Percentiles rank a stretch among this genome's conserved stretches.
Conservation (phyloP, 2,797 vertebrate genomes). For the Intellagama lesueurii region DNA sequence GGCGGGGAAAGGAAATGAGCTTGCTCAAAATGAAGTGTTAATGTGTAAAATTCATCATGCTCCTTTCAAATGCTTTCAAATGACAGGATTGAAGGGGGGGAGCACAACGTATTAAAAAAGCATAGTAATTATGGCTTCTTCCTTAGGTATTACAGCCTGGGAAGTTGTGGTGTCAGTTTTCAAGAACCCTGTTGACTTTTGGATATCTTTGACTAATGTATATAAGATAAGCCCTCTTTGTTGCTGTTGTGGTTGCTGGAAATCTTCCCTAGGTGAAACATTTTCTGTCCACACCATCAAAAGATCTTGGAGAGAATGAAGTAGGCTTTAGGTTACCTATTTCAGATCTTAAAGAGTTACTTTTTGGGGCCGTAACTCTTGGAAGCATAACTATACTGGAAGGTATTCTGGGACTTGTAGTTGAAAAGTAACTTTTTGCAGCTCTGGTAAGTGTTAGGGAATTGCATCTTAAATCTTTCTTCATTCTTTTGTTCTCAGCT, state of each 20-base stretch:
- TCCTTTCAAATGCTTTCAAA: background rate
- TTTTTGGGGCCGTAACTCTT: background rate
- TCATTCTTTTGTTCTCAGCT: conserved; percentile 46
- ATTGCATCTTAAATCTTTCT: conserved; percentile 68
- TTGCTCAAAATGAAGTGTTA: background rate
- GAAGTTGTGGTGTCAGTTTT: background rate
- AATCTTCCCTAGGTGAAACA: conserved; percentile 10
- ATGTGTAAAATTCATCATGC: background rate
- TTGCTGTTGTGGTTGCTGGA: background rate
- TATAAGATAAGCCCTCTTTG: background rate
- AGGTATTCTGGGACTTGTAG: background rate
- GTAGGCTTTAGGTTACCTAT: background rate
- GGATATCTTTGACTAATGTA: background rate
- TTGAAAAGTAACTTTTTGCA: too few species aligned
- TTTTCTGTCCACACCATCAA: background rate
- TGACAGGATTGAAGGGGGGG: background rate
- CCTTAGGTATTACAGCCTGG: background rate
- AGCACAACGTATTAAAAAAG: background rate
- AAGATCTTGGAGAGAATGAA: conserved; percentile 57
- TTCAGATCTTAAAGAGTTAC: background rate
- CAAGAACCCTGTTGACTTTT: background rate
- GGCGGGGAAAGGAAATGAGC: background rate
- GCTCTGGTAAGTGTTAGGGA: background rate
- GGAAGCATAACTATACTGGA: background rate
- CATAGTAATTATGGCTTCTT: background rate